Percentiles rank a stretch among this genome's conserved stretches.
Conservation (phyloP, 1,140 invertebrate species). For the Andrena cerasifolii region DNA sequence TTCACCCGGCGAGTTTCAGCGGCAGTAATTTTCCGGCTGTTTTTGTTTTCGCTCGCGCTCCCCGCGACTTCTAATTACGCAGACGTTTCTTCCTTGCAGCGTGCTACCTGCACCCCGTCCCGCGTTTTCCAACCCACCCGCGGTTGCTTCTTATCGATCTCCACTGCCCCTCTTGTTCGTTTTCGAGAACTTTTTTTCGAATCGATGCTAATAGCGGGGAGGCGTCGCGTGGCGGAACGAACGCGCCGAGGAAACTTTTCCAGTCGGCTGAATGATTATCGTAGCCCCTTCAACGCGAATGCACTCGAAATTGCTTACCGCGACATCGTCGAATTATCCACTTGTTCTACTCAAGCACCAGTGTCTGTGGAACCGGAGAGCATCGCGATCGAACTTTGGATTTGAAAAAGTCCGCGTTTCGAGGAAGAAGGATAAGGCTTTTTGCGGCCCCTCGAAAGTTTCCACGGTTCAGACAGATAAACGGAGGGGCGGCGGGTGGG, state of each 20-base stretch:
- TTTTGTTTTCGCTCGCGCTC: slow-evolving; percentile 47
- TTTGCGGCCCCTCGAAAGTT: not conserved
- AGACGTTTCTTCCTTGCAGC: slow-evolving; percentile 20
- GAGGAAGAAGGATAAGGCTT: not conserved
- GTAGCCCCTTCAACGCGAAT: too few species aligned
- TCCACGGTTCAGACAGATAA: too few species aligned
- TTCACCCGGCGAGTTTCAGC: slow-evolving; percentile 28
- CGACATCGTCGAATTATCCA: too few species aligned
- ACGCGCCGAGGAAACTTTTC: not conserved
- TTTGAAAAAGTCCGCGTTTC: not conserved
- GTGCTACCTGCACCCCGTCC: not conserved
- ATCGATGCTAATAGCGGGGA: not conserved
- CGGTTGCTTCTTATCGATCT: slow-evolving; percentile 33
- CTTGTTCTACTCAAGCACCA: too few species aligned
- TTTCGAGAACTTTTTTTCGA: slow-evolving; percentile 9
- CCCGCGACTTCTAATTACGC: slow-evolving; percentile 54
- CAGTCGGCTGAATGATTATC: not conserved
- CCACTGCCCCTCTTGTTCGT: slow-evolving; percentile 1
- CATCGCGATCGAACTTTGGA: too few species aligned
- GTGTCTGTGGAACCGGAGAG: too few species aligned
- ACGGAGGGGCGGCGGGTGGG: too few species aligned
- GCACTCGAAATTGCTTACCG: too few species aligned
- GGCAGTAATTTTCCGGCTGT: slow-evolving; percentile 42
- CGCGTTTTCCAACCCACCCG: slow-evolving; percentile 26
- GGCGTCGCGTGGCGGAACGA: not conserved